Percentiles rank a stretch among this genome's conserved stretches.
These are phyloP conservation scores for Drosophila lacertosa DNA, from an alignment of 1,140 invertebrate species.

Conservation along the genomic window DNA sequence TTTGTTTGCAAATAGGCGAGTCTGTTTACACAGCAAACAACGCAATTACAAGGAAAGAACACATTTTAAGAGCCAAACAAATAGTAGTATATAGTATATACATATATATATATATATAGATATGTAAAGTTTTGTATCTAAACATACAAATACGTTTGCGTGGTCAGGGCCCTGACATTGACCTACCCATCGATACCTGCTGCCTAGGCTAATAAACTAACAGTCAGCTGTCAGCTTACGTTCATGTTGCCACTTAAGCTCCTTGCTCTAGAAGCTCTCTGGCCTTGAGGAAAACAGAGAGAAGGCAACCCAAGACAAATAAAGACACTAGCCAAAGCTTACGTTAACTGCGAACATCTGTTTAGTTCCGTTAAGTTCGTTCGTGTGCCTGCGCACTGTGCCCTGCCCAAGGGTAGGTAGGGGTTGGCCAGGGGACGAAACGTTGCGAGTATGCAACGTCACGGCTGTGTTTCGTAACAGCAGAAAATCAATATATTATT, in stretches of 20 bases:
- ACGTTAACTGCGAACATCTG: conserved; percentile 50
- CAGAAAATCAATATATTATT: conserved; percentile 65
- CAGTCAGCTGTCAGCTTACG: conserved; percentile 34
- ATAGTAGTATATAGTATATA: neutral
- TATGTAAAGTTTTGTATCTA: neutral
- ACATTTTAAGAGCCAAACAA: neutral
- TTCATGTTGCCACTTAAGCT: neutral
- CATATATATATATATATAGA: neutral
- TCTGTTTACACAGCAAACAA: neutral
- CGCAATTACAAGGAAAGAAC: neutral
- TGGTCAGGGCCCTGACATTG: conserved; percentile 7
- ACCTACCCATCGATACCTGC: conserved; percentile 1
- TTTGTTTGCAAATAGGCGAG: conserved; percentile 7
- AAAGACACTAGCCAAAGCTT: neutral
- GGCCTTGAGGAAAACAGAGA: conserved; percentile 29
- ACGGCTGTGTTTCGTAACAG: conserved; percentile 67
- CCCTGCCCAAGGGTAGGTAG: conserved; percentile 7
- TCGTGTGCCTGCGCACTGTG: conserved; percentile 10
- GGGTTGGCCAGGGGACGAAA: neutral
- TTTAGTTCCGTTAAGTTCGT: conserved; percentile 31
- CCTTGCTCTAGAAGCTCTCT: neutral
- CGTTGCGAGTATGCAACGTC: conserved; percentile 42
- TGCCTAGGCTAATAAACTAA: conserved; percentile 6
- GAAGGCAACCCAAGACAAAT: neutral
- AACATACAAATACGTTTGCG: neutral